Evolutionary conservation across 2,113 vertebrate genomes (phyloP), one percentile per base, ranked within the genome.

Genomic region (Tragelaphus imberbis): DNA sequence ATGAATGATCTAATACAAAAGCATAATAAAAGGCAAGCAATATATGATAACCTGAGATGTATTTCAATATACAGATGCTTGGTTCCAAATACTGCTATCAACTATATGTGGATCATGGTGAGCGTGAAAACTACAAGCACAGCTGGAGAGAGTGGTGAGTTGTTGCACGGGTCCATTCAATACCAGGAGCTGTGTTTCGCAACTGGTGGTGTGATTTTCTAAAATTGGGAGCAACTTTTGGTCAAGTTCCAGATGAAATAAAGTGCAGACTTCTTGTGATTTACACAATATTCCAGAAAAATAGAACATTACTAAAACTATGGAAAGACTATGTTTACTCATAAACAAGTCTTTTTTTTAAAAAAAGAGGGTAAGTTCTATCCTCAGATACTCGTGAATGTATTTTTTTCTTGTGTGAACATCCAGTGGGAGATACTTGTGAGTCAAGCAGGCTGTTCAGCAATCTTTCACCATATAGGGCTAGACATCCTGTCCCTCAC

Each of bases 1-100:
- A 25, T 59, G 56, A 95, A 75, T 58, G 40, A 23, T 44, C 11
- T 36, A 58, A 82, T 17, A 40, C 71, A 92, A 77, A 93, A 59
- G 36, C 30, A 30, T 47, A 88, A n/a, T 63, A 75, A 90, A 96
- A 90, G 59, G 55, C 71, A 90, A 80, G 92, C 55, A 25, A 28
- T 6, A 6, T 36, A 30, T 49, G 63, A 89, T 10, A 23, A 28
- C 30, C 28, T 63, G n/a, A 85, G 51, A 10, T 40, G 7, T 27
- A 49, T 85, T 87, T 88, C 49, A 36, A 10, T 15, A 63, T 36
- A 14, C 3, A 61, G 80, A 56, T 49, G 27, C 55, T 90, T 71
- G 58, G 89, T 28, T 53, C 65, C 53, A 25, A 53, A 75, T 3
- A 28, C 25, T 40, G 15, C n/a, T 17, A 8, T 8, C 58, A 17